phyloP scores from a whole-genome alignment of 1,140 invertebrate species.

The Aphelenchoides fujianensis region DNA sequence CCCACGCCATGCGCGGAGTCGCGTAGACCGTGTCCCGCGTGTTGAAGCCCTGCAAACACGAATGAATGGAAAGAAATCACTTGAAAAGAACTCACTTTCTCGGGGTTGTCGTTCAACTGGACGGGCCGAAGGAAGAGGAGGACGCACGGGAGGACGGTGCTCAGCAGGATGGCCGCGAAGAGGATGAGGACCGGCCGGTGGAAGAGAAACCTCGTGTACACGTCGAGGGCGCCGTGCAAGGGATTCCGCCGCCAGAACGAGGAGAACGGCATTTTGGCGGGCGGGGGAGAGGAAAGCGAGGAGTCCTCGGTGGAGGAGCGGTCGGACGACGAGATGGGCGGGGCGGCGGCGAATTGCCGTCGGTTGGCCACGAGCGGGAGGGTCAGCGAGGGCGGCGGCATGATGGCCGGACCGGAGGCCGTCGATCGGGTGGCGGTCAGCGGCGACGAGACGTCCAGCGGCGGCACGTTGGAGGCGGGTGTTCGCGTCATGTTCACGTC shows the following conservation, averaged over 20 bases:
- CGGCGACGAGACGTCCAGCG: neutral
- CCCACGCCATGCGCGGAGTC: constrained; percentile 53
- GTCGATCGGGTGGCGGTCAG: neutral
- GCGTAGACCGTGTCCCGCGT: constrained; percentile 55
- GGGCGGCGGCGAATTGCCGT: neutral
- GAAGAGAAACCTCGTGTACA: neutral
- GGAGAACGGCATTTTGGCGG: too few relatives aligned
- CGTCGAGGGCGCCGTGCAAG: too few relatives aligned
- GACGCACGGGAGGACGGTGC: constrained; percentile 29
- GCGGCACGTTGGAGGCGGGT: too few relatives aligned
- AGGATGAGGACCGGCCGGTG: neutral
- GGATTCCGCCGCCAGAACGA: too few relatives aligned
- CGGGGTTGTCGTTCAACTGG: constrained; percentile 47
- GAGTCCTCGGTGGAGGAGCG: neutral
- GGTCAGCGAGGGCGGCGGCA: neutral
- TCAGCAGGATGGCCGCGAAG: neutral
- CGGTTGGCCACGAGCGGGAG: neutral
- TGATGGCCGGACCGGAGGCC: neutral
- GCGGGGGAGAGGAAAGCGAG: neutral
- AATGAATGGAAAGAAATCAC: neutral
- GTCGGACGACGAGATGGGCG: neutral
- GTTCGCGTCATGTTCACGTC: too few relatives aligned
- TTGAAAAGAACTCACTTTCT: constrained; percentile 40
- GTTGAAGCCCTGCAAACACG: constrained; percentile 55
- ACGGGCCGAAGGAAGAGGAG: constrained; percentile 44